Evolutionary conservation across 2,888 invertebrate genomes (phyloP).

Genomic region (Rhogogaster chlorosoma): DNA sequence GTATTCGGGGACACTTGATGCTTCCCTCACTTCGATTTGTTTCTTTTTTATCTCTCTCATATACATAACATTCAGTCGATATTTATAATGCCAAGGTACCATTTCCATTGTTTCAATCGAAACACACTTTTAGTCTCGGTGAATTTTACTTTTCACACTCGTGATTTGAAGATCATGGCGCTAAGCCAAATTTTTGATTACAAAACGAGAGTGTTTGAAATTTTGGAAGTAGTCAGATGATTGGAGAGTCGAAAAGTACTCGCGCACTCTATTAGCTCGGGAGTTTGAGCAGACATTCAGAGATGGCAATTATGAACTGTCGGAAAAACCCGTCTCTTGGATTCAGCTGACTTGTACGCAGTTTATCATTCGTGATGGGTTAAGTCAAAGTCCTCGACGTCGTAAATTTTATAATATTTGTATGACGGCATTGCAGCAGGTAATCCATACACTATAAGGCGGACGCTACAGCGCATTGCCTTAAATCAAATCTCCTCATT

Average conservation of each 20-base stretch:
- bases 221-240: neutral
- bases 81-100: neutral
- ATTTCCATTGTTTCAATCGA: neutral
- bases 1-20: neutral
- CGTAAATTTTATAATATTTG: constrained; percentile 29
- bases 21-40: neutral
- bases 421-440: neutral
- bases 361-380: constrained; percentile 16
- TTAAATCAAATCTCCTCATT: neutral
- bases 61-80: neutral
- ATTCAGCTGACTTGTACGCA: constrained; percentile 25
- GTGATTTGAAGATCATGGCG: neutral
- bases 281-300: neutral
- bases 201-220: neutral
- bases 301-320: constrained; percentile 26
- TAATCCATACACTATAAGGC: constrained; percentile 17
- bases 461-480: neutral
- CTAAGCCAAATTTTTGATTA: neutral
- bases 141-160: neutral
- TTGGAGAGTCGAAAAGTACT: neutral
- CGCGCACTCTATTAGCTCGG: neutral
- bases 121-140: neutral
- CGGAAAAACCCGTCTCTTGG: neutral
- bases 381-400: neutral
- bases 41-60: neutral